phyloP scores from a whole-genome alignment of 2,888 invertebrate genomes.

The Vesta saturnalis region DNA sequence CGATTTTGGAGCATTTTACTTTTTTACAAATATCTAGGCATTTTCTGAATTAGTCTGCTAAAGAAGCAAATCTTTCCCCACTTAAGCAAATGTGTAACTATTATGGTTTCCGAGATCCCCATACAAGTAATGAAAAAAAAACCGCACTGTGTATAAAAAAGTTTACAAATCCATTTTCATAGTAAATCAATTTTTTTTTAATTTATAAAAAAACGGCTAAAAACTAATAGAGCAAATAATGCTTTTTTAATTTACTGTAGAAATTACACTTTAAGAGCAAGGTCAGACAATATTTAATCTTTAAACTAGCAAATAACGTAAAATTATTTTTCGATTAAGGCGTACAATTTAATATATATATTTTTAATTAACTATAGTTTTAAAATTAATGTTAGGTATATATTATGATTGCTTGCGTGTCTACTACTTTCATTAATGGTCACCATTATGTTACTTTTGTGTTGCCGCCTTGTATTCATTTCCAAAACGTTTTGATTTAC shows the following conservation, averaged over 20 bases:
- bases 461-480: not conserved
- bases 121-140: too few relatives aligned
- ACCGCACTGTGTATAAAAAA: too few relatives aligned
- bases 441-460: not conserved
- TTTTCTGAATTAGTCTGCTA: too few relatives aligned
- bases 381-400: not conserved
- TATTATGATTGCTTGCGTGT: not conserved
- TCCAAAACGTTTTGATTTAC: not conserved
- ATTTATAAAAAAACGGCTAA: not conserved
- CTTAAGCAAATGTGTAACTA: too few relatives aligned
- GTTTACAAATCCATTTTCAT: too few relatives aligned
- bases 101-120: too few relatives aligned
- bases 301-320: conserved; percentile 11
- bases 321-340: conserved; percentile 15
- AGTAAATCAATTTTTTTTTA: not conserved
- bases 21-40: too few relatives aligned
- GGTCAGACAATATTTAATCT: conserved; percentile 1
- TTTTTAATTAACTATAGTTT: conserved; percentile 4
- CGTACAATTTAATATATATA: not conserved
- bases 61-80: too few relatives aligned
- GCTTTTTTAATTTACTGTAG: not conserved
- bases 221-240: not conserved
- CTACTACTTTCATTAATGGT: not conserved
- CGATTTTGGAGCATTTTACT: too few relatives aligned
- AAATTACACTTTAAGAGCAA: conserved; percentile 6